A percentile compares a stretch with the other conserved stretches of the same genome.
Conservation (phyloP, 2,888 invertebrate species). For the Caenorhabditis sulstoni region DNA sequence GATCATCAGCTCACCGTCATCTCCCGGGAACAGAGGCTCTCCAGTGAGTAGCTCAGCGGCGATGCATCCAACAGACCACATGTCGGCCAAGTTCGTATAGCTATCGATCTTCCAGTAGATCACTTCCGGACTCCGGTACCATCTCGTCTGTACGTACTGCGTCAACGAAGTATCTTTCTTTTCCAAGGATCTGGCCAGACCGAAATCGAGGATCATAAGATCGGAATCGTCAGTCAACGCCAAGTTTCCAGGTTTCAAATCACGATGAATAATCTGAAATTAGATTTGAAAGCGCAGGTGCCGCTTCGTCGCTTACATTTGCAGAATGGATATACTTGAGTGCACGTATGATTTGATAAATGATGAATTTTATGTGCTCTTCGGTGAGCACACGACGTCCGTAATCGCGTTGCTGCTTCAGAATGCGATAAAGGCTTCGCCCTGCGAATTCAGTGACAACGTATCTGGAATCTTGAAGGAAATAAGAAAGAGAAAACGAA, state of each 20-base stretch:
- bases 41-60: slow-evolving; percentile 77
- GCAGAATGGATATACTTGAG: slow-evolving; percentile 85
- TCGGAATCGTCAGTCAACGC: slow-evolving; percentile 73
- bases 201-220: slow-evolving; percentile 78
- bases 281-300: background rate
- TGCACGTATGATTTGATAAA: slow-evolving; percentile 97
- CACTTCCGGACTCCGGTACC: slow-evolving; percentile 79
- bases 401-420: slow-evolving; percentile 55
- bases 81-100: slow-evolving; percentile 72
- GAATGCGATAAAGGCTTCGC: slow-evolving; percentile 68
- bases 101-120: slow-evolving; percentile 78
- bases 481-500: background rate
- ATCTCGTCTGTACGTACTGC: slow-evolving; percentile 77
- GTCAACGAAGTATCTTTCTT: slow-evolving; percentile 62
- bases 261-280: slow-evolving; percentile 77
- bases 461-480: slow-evolving; percentile 67
- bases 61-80: slow-evolving; percentile 80
- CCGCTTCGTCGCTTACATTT: slow-evolving; percentile 63
- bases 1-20: slow-evolving; percentile 57
- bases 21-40: slow-evolving; percentile 73
- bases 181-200: slow-evolving; percentile 75
- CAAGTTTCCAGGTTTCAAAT: slow-evolving; percentile 78
- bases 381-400: slow-evolving; percentile 85
- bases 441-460: slow-evolving; percentile 79
- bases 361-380: slow-evolving; percentile 97